Percentiles rank a stretch among this genome's conserved stretches.
phyloP scores from a whole-genome alignment of 2,888 invertebrate genomes.

The Cheilosia variabilis region DNA sequence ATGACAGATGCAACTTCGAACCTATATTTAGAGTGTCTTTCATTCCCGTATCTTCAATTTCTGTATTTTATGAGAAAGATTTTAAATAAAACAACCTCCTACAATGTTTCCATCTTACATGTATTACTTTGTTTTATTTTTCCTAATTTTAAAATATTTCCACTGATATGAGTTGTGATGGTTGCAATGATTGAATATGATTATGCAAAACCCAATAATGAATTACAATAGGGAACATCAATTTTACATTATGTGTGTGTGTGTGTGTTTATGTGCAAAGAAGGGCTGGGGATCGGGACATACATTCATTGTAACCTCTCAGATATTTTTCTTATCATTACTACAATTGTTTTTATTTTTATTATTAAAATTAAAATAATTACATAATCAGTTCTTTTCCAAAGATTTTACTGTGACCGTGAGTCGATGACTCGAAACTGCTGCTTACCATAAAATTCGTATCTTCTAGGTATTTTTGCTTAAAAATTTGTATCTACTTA shows the following conservation, averaged over 20 bases:
- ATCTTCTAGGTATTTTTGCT: conserved; percentile 59
- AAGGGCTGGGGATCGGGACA: conserved; percentile 21
- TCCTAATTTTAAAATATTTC: conserved; percentile 43
- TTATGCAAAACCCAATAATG: conserved; percentile 59
- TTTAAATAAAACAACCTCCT: conserved; percentile 23
- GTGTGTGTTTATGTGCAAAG: conserved; percentile 16
- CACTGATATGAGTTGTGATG: conserved; percentile 51
- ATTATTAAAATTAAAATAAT: conserved; percentile 63
- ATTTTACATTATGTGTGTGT: conserved; percentile 16
- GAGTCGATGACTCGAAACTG: conserved; percentile 44
- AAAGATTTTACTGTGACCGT: conserved; percentile 64
- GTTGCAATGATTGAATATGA: conserved; percentile 51
- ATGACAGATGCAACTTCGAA: neutral
- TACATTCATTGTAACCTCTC: conserved; percentile 20
- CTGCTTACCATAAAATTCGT: conserved; percentile 64
- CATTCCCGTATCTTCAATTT: too few species aligned
- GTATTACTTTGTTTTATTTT: conserved; percentile 45
- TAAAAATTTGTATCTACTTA: conserved; percentile 73
- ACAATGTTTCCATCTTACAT: conserved; percentile 2
- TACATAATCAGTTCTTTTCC: conserved; percentile 71
- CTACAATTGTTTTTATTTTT: conserved; percentile 4
- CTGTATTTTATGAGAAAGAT: too few species aligned
- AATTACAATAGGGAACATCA: conserved; percentile 58
- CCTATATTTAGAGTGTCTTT: too few species aligned
- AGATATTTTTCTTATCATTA: conserved; percentile 4